Conservation (phyloP, 1,140 invertebrate genomes). For the Hylaeus anthracinus region DNA sequence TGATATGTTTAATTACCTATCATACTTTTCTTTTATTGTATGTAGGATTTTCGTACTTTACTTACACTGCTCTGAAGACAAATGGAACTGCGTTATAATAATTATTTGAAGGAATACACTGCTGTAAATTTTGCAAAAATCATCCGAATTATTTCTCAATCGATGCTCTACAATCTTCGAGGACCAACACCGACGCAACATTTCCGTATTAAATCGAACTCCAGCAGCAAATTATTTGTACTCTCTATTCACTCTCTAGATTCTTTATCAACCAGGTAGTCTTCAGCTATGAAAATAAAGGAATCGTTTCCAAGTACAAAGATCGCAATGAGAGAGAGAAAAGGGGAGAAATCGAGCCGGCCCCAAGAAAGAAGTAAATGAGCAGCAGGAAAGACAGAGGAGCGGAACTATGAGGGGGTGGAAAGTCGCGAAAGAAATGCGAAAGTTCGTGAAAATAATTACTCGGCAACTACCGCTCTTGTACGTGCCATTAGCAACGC, state of each 20-base stretch:
- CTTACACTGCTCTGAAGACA: too few relatives aligned
- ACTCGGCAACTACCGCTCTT: conserved; percentile 20
- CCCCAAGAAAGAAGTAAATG: neutral
- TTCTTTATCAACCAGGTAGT: neutral
- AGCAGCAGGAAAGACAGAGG: neutral
- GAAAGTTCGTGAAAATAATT: conserved; percentile 56
- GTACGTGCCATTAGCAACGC: conserved; percentile 35
- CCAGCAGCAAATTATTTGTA: too few relatives aligned
- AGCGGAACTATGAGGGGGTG: neutral
- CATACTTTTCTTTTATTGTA: too few relatives aligned
- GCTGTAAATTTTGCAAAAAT: too few relatives aligned
- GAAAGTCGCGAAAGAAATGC: conserved; percentile 22
- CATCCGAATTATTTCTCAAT: too few relatives aligned
- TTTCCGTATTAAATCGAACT: too few relatives aligned
- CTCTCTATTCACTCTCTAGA: too few relatives aligned
- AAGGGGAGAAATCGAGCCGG: conserved; percentile 13
- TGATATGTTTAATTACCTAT: too few relatives aligned
- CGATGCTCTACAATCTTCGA: too few relatives aligned
- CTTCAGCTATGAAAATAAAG: neutral
- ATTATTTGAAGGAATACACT: too few relatives aligned
- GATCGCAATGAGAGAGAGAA: conserved; percentile 38
- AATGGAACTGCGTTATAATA: too few relatives aligned
- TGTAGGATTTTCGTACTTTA: too few relatives aligned
- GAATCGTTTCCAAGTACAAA: conserved; percentile 17
- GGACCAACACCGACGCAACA: neutral